phyloP scores from a whole-genome alignment of 2,797 vertebrate species.

The Denticeps clupeoides region DNA sequence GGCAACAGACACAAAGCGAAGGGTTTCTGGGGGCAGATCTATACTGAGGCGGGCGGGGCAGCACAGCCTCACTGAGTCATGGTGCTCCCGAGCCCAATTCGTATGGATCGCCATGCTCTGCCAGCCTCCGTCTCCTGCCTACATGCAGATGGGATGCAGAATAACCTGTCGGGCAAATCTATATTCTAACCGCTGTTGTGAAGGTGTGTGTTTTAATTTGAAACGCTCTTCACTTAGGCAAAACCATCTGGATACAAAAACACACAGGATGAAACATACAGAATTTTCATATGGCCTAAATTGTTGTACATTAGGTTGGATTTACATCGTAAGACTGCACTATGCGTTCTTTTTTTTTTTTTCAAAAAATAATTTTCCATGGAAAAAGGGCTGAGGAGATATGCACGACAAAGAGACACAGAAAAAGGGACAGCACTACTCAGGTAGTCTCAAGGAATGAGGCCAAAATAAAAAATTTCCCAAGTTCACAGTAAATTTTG shows the following conservation, averaged over 20 bases:
- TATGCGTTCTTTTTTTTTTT: too few species aligned
- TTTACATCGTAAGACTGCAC: too few species aligned
- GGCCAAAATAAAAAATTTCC: too few species aligned
- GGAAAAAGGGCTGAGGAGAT: too few species aligned
- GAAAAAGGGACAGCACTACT: slow-evolving; percentile 6
- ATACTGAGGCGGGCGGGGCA: slow-evolving; percentile 19
- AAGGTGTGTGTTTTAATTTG: too few species aligned
- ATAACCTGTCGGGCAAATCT: slow-evolving; percentile 12
- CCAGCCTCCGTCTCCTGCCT: slow-evolving; percentile 28
- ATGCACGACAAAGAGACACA: background rate
- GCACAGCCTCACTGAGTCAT: slow-evolving; percentile 31
- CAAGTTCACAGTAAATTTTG: too few species aligned
- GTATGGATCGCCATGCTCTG: slow-evolving; percentile 35
- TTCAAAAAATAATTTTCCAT: too few species aligned
- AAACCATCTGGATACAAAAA: background rate
- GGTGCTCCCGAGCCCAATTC: slow-evolving; percentile 27
- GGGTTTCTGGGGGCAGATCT: slow-evolving; percentile 33
- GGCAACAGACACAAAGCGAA: slow-evolving; percentile 32
- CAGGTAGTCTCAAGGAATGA: too few species aligned
- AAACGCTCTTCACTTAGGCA: background rate
- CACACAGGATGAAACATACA: background rate
- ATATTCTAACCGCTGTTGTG: background rate
- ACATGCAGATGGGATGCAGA: slow-evolving; percentile 24
- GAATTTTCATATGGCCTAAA: too few species aligned
- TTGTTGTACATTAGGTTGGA: too few species aligned